Evolutionary conservation across 2,113 vertebrate species (phyloP), one percentile per base, ranked within the genome.

Genomic region (Mastomys natalensis): DNA sequence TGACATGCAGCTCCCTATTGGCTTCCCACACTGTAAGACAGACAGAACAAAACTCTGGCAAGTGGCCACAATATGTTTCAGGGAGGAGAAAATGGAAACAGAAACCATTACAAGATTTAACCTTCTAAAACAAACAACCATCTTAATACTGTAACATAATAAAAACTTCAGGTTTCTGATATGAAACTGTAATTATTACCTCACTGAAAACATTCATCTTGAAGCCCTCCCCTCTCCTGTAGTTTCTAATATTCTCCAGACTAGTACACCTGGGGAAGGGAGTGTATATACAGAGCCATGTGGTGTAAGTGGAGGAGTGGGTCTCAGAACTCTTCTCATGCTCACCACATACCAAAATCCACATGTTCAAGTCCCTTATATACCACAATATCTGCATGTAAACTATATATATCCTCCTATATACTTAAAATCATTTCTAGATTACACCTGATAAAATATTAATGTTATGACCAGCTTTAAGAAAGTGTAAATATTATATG

Each of bases 81-180:
- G 48, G 70, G 70, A 72, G 19, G 87, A 22, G 29, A 9, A 5
- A 89, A 12, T 93, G 26, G 66, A 91, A 68, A 94, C 1, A 55
- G 34, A 95, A 95, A 88, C 58, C 70, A 82, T 29, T 4, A 37
- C 85, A 89, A 87, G n/a, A 77, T 73, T 95, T 89, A 91, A 86
- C 9, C 94, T 93, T 78, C 87, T 89, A 91, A 95, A 97, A 95
- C 78, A 94, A 34, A 40, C 80, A 82, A 60, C n/a, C 34, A 51
- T 89, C 34, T 70, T 82, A 45, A 81, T 0, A 93, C 53, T 43
- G 51, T 5, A 77, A 29, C 24, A 70, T 74, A 92, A 66, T 12
- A 31, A 76, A 96, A 93, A 90, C 51, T 29, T 58, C 92, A 55
- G 13, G n/a, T 90, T 95, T 81, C 37, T 77, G 55, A 81, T 29